phyloP scores from a whole-genome alignment of 1,140 invertebrate genomes.

The Bombus pyrosoma region DNA sequence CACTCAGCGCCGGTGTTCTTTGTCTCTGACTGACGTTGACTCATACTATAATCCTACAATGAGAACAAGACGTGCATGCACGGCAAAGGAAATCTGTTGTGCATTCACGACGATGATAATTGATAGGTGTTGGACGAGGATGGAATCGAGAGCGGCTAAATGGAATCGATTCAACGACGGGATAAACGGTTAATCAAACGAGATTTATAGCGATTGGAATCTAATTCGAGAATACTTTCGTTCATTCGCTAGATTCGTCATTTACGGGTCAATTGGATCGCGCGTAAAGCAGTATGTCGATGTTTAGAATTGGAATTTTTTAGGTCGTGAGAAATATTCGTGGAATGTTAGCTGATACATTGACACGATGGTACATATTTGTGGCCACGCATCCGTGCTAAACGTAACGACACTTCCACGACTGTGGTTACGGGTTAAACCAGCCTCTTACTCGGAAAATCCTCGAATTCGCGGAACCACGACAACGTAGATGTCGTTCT shows the following conservation, averaged over 20 bases:
- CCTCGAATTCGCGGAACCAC: neutral
- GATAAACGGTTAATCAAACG: neutral
- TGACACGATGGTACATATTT: neutral
- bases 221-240: slow-evolving; percentile 51
- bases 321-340: neutral
- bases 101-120: slow-evolving; percentile 19
- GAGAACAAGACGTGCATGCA: neutral
- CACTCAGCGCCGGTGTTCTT: slow-evolving; percentile 31
- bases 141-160: slow-evolving; percentile 37
- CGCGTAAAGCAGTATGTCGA: neutral
- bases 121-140: slow-evolving; percentile 45
- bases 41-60: slow-evolving; percentile 32
- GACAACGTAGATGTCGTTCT: neutral
- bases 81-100: neutral
- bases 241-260: neutral
- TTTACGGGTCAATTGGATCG: neutral
- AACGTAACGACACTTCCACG: neutral
- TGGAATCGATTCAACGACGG: slow-evolving; percentile 12
- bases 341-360: neutral
- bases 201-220: slow-evolving; percentile 9
- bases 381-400: neutral
- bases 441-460: neutral
- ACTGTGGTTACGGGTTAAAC: neutral
- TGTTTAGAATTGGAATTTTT: too few relatives aligned
- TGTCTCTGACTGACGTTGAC: slow-evolving; percentile 48